Evolutionary conservation across 2,113 vertebrate species (phyloP).

Genomic region (Bettongia penicillata): DNA sequence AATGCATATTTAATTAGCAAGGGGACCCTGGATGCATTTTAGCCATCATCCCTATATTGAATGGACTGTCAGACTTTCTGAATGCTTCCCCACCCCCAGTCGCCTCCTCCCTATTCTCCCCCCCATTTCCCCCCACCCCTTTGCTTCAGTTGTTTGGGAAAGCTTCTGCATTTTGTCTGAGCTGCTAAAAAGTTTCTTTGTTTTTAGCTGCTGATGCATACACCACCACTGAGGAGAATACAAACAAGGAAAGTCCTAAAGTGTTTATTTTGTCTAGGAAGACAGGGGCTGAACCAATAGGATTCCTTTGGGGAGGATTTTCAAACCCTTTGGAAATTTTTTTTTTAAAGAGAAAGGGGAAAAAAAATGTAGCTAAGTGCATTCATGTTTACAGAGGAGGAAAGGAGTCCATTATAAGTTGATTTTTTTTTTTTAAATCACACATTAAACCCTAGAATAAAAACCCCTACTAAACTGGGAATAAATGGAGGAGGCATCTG

Average conservation of each 20-base stretch:
- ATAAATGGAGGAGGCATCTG: not conserved
- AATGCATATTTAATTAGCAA: conserved; percentile 98
- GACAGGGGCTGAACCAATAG: conserved; percentile 83
- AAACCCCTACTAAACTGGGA: not conserved
- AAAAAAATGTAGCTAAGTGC: conserved; percentile 48
- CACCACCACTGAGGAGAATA: conserved; percentile 91
- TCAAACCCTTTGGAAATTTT: conserved; percentile 78
- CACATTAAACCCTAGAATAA: not conserved
- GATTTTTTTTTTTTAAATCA: not conserved
- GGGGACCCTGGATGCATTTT: conserved; percentile 90
- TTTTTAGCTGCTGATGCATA: conserved; percentile 97
- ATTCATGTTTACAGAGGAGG: not conserved
- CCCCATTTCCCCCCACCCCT: conserved; percentile 59
- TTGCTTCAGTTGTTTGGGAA: conserved; percentile 86
- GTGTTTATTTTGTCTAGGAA: conserved; percentile 93
- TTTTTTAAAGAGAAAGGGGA: conserved; percentile 54
- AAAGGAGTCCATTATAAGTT: conserved; percentile 16
- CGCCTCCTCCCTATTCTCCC: conserved; percentile 64
- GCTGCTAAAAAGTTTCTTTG: conserved; percentile 94
- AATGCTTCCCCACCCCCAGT: conserved; percentile 84
- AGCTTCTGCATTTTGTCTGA: conserved; percentile 91
- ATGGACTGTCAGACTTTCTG: conserved; percentile 92
- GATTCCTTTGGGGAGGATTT: conserved; percentile 83
- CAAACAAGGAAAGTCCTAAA: conserved; percentile 92
- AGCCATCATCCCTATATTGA: conserved; percentile 91